Evolutionary conservation across 2,113 vertebrate genomes (phyloP).

Genomic region (Lanius collurio): DNA sequence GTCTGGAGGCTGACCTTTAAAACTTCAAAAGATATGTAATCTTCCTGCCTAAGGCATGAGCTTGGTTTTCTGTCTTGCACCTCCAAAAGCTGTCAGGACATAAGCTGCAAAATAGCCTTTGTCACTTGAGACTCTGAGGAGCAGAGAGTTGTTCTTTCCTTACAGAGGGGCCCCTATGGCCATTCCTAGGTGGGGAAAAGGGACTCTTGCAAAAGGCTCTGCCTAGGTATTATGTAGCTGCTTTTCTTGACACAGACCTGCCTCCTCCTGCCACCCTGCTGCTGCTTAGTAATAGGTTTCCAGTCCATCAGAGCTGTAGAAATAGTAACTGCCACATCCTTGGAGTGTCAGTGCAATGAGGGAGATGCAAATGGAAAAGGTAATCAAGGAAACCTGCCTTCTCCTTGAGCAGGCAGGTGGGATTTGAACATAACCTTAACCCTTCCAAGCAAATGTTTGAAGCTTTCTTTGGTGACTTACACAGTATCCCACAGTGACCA

Average conservation of each 20-base stretch:
- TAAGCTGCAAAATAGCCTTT: not conserved
- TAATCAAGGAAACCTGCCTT: not conserved
- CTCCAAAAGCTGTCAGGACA: not conserved
- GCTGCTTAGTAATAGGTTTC: not conserved
- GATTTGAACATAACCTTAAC: not conserved
- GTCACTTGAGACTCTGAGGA: not conserved
- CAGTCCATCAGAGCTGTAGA: not conserved
- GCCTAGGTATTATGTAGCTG: not conserved
- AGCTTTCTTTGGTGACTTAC: not conserved
- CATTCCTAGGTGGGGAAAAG: not conserved
- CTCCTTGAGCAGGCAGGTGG: not conserved
- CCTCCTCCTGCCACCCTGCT: not conserved
- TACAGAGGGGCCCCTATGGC: not conserved
- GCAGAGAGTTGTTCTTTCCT: not conserved
- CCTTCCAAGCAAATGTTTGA: not conserved
- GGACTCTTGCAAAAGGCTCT: not conserved
- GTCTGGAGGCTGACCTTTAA: conserved; percentile 1
- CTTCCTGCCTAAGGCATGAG: not conserved
- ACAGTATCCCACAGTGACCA: not conserved
- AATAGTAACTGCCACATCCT: not conserved
- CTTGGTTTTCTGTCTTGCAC: not conserved
- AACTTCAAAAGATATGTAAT: not conserved
- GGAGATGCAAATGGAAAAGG: not conserved
- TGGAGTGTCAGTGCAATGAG: not conserved
- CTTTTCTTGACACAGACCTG: not conserved